Evolutionary conservation across 2,113 vertebrate genomes (phyloP).

Genomic region (Corythaeola cristata): DNA sequence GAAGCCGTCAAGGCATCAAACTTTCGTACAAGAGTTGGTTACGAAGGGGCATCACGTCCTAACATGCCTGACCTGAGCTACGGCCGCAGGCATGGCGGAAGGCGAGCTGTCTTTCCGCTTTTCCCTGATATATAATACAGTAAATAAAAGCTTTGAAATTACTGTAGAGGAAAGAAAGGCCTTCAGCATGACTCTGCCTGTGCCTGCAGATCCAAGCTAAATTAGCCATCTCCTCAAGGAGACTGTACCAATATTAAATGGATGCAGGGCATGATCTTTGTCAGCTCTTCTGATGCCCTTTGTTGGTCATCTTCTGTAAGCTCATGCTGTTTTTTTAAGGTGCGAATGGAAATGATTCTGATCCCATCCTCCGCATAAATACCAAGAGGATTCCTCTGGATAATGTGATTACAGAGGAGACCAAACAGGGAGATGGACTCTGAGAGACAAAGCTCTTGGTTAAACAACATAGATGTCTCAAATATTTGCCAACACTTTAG

Average conservation of each 20-base stretch:
- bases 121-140: background rate
- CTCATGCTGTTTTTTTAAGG: background rate
- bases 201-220: background rate
- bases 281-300: background rate
- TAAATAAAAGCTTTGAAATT: background rate
- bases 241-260: background rate
- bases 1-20: background rate
- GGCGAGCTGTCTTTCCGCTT: background rate
- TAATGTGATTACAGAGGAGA: slow-evolving; percentile 56
- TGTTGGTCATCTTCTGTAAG: background rate
- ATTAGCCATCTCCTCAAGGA: background rate
- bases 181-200: background rate
- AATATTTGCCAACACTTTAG: slow-evolving; percentile 70
- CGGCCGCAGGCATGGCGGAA: background rate
- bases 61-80: rapidly evolving
- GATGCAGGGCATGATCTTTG: background rate
- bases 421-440: slow-evolving; percentile 44
- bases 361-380: background rate
- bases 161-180: background rate
- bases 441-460: slow-evolving; percentile 66
- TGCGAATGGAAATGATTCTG: background rate
- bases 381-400: slow-evolving; percentile 26
- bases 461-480: slow-evolving; percentile 71
- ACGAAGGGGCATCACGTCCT: background rate
- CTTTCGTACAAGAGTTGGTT: background rate